phyloP scores from a whole-genome alignment of 2,113 vertebrate species.

The Corythornis cristatus region DNA sequence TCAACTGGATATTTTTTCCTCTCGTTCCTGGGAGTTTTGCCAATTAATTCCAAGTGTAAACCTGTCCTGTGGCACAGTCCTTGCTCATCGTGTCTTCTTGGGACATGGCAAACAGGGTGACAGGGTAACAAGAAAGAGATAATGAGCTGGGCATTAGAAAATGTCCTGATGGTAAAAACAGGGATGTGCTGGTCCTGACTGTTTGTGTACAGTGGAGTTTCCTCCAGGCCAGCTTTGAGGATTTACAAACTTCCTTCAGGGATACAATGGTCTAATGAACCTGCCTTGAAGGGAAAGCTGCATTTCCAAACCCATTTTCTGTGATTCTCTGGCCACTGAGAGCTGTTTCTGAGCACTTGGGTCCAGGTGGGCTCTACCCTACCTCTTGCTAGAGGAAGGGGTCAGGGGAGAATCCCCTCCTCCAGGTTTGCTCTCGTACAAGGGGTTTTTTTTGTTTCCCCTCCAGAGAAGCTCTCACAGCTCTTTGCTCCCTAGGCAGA shows the following conservation, averaged over 20 bases:
- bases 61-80: not conserved
- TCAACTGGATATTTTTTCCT: not conserved
- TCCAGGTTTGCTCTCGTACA: not conserved
- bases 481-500: not conserved
- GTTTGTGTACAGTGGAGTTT: not conserved
- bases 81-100: not conserved
- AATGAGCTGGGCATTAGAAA: not conserved
- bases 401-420: not conserved
- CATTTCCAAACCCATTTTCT: not conserved
- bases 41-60: not conserved
- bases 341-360: not conserved
- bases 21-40: not conserved
- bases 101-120: not conserved
- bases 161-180: not conserved
- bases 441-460: not conserved
- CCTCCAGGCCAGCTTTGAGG: not conserved
- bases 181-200: not conserved
- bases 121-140: not conserved
- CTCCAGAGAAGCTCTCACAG: not conserved
- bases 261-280: not conserved
- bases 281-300: not conserved
- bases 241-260: not conserved
- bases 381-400: not conserved
- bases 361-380: not conserved
- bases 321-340: not conserved